phyloP scores from a whole-genome alignment of 2,113 vertebrate species.

The Anas platyrhynchos region DNA sequence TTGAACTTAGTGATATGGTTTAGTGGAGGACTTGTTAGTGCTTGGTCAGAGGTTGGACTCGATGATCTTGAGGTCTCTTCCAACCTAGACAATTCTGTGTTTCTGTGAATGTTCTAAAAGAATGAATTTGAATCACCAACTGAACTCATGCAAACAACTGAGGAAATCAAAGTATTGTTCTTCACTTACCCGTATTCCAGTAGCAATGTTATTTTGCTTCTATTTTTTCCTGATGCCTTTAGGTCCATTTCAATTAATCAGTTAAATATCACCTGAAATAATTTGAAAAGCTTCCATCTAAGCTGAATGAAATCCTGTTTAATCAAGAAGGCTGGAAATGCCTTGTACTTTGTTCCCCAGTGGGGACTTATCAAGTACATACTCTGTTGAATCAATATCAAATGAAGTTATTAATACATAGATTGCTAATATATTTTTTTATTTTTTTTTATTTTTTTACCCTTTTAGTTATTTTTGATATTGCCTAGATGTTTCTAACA shows the following conservation, averaged over 20 bases:
- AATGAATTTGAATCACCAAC: not conserved
- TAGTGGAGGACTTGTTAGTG: no score
- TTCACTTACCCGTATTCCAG: not conserved
- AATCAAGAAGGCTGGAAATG: not conserved
- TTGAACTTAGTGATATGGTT: no score
- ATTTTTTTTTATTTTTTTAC: conserved; percentile 8
- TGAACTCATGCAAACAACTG: conserved; percentile 7
- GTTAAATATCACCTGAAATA: not conserved
- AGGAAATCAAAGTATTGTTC: not conserved
- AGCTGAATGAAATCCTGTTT: not conserved
- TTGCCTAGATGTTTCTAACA: not conserved
- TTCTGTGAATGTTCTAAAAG: not conserved
- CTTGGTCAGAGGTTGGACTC: no score
- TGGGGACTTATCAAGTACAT: not conserved
- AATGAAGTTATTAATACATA: not conserved
- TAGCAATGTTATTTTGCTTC: not conserved
- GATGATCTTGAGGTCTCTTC: no score
- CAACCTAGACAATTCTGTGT: no score
- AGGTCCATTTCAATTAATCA: not conserved
- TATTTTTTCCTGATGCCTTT: not conserved
- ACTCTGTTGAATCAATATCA: not conserved
- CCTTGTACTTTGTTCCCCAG: not conserved
- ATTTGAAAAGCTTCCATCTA: not conserved
- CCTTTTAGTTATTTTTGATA: not conserved
- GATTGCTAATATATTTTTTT: not conserved